Percentiles rank a stretch among this genome's conserved stretches.
These are phyloP conservation scores for Chiroxiphia lanceolata DNA, from an alignment of 2,797 vertebrate species.

Conservation along the genomic window DNA sequence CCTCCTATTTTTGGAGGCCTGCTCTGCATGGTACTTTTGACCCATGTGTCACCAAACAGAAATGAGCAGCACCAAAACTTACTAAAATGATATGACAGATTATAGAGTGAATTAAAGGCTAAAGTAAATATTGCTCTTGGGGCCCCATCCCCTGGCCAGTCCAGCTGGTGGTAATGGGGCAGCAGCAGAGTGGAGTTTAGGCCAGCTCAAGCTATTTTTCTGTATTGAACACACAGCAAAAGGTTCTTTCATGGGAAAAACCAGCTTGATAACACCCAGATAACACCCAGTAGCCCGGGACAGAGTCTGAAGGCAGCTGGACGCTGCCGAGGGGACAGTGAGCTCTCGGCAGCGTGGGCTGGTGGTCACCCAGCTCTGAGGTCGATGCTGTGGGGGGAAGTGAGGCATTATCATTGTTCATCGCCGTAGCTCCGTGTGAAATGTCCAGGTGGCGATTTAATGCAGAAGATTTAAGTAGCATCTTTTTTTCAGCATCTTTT, in stretches of 20 bases:
- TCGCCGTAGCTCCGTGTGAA: neutral
- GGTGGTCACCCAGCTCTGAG: neutral
- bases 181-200: neutral
- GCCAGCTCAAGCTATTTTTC: neutral
- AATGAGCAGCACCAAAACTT: neutral
- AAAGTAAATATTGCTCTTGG: neutral
- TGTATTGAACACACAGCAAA: neutral
- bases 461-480: neutral
- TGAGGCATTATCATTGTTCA: neutral
- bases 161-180: neutral
- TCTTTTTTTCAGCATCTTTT: neutral
- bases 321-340: neutral
- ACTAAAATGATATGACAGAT: fast-evolving
- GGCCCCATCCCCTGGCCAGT: neutral
- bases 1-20: neutral
- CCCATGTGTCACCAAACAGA: neutral
- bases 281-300: neutral
- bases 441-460: neutral
- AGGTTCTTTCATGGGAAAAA: neutral
- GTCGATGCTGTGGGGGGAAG: neutral
- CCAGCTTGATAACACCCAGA: fast-evolving
- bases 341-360: neutral
- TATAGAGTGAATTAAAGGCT: neutral
- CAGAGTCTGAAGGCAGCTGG: neutral
- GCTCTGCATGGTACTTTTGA: neutral